These are phyloP conservation scores for Sminthurides aquaticus DNA, from an alignment of 2,888 invertebrate species.

Conservation along the genomic window DNA sequence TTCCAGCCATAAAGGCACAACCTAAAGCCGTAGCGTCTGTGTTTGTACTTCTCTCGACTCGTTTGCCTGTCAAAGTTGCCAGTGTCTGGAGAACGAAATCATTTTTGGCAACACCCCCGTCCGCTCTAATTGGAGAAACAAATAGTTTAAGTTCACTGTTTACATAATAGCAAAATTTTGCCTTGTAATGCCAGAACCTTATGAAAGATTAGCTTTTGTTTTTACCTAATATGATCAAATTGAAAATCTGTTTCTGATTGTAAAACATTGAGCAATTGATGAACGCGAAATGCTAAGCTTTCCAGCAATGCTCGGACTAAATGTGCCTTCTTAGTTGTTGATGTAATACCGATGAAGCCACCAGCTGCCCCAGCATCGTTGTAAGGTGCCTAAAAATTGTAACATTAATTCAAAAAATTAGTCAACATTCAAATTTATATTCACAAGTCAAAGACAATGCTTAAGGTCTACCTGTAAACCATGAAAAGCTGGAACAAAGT, in stretches of 20 bases:
- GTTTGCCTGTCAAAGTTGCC: conserved; percentile 68
- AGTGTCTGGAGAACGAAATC: conserved; percentile 83
- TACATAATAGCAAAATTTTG: too few relatives aligned
- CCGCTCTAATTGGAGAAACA: conserved; percentile 63
- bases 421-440: too few relatives aligned
- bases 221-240: conserved; percentile 57
- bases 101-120: conserved; percentile 94
- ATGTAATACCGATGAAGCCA: conserved; percentile 67
- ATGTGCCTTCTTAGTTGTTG: conserved; percentile 68
- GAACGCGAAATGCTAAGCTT: conserved; percentile 72
- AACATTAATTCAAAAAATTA: too few relatives aligned
- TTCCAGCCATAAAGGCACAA: conserved; percentile 75
- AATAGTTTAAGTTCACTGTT: conserved; percentile 28
- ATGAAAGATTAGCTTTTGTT: conserved; percentile 2
- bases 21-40: conserved; percentile 80
- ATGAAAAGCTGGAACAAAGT: conserved; percentile 82
- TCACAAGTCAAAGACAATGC: not conserved
- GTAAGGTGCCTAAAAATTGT: conserved; percentile 76
- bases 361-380: conserved; percentile 77
- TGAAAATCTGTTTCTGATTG: conserved; percentile 59
- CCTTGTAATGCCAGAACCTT: too few relatives aligned
- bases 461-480: conserved; percentile 65
- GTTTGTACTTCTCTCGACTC: conserved; percentile 65
- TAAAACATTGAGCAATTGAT: conserved; percentile 68
- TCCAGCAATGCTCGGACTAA: conserved; percentile 75